A percentile compares a stretch with the other conserved stretches of the same genome.
These are phyloP conservation scores for Scrobipalpa atriplicella DNA, from an alignment of 2,888 invertebrate species.

Conservation along the genomic window DNA sequence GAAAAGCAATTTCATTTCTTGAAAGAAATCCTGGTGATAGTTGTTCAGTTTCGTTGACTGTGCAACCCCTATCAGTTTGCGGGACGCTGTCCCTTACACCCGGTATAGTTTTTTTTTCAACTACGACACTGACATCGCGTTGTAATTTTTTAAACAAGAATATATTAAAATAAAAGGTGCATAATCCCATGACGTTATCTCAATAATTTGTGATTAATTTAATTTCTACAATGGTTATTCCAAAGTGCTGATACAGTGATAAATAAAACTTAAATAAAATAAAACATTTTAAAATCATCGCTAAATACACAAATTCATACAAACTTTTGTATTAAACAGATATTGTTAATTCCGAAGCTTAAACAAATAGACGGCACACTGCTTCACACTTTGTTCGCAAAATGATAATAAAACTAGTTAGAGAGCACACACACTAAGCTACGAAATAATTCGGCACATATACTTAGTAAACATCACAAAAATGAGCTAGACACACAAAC, in stretches of 20 bases:
- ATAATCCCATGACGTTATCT: too few species aligned
- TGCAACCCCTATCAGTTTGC: too few species aligned
- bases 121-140: too few species aligned
- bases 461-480: slow-evolving; percentile 17
- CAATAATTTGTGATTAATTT: too few species aligned
- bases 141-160: too few species aligned
- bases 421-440: slow-evolving; percentile 31
- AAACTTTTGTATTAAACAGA: background rate
- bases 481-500: slow-evolving; percentile 28
- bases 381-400: slow-evolving; percentile 36
- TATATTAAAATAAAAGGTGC: too few species aligned
- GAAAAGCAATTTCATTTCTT: too few species aligned
- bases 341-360: slow-evolving; percentile 23
- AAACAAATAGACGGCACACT: slow-evolving; percentile 29
- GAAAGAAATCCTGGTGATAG: too few species aligned
- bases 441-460: slow-evolving; percentile 23
- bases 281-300: background rate
- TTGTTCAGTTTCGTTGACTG: too few species aligned
- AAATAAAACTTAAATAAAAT: background rate
- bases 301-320: background rate
- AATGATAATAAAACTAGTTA: slow-evolving; percentile 31
- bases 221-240: too few species aligned
- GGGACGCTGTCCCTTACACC: too few species aligned
- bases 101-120: too few species aligned
- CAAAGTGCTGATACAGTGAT: background rate